These are phyloP conservation scores for Paragorgia papillata DNA, from an alignment of 92 coral and sea anemone species.

Conservation along the genomic window DNA sequence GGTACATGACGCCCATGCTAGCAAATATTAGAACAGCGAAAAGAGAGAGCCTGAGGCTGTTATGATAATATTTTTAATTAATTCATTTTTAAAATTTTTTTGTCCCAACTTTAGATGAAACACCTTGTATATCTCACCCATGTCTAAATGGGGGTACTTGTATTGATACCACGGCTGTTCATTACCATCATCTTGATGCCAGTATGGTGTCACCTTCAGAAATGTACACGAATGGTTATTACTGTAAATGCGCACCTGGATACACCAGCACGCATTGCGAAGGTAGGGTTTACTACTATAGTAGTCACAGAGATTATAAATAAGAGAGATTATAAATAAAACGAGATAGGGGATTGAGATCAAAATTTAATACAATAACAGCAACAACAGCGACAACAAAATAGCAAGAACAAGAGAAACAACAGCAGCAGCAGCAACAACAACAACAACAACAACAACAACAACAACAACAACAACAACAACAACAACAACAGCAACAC, in stretches of 20 bases:
- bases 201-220: conserved; percentile 42
- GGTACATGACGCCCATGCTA: too few relatives aligned
- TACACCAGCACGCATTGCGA: conserved; percentile 81
- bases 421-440: too few relatives aligned
- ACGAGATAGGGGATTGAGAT: too few relatives aligned
- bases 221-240: conserved; percentile 43
- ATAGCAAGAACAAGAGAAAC: too few relatives aligned
- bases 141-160: conserved; percentile 99
- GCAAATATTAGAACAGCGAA: too few relatives aligned
- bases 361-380: too few relatives aligned
- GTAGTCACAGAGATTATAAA: background rate
- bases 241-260: conserved; percentile 83
- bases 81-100: background rate
- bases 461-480: too few relatives aligned
- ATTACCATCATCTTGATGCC: conserved; percentile 50
- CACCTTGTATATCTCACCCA: conserved; percentile 93
- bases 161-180: conserved; percentile 81
- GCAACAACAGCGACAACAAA: too few relatives aligned
- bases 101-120: conserved; percentile 59
- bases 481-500: too few relatives aligned
- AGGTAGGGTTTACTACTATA: conserved; percentile 53
- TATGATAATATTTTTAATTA: background rate
- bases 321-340: background rate
- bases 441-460: too few relatives aligned
- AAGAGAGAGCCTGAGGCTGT: too few relatives aligned